Evolutionary conservation across 2,888 invertebrate species (phyloP).

Genomic region (Microctonus brassicae): DNA sequence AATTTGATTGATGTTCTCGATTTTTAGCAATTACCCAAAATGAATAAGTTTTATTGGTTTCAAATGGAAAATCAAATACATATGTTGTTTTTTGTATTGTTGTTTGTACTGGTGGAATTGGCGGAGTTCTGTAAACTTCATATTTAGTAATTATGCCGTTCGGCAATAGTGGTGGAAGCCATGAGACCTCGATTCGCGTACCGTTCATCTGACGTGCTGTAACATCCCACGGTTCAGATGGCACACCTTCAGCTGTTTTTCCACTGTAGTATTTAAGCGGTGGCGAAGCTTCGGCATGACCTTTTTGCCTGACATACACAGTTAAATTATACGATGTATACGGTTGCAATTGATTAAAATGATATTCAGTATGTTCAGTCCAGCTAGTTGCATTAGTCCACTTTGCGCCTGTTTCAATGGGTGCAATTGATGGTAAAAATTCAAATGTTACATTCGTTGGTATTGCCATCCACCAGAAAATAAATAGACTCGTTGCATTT

Average conservation of each 20-base stretch:
- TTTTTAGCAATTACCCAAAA: slow-evolving; percentile 84
- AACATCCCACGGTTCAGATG: slow-evolving; percentile 79
- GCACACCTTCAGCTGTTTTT: slow-evolving; percentile 80
- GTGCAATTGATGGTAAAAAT: slow-evolving; percentile 79
- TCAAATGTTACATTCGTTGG: slow-evolving; percentile 71
- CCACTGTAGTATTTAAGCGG: slow-evolving; percentile 72
- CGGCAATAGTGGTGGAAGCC: slow-evolving; percentile 77
- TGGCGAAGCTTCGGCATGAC: slow-evolving; percentile 73
- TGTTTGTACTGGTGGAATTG: slow-evolving; percentile 73
- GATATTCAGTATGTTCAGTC: slow-evolving; percentile 75
- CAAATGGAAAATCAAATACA: slow-evolving; percentile 73
- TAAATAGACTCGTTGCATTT: slow-evolving; percentile 75
- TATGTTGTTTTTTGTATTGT: slow-evolving; percentile 69
- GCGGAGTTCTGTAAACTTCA: slow-evolving; percentile 77
- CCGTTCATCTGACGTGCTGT: slow-evolving; percentile 77
- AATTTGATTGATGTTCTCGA: slow-evolving; percentile 73
- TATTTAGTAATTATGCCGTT: slow-evolving; percentile 78
- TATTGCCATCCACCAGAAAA: slow-evolving; percentile 76
- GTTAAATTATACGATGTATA: slow-evolving; percentile 85
- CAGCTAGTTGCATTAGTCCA: slow-evolving; percentile 76
- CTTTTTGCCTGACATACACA: slow-evolving; percentile 78
- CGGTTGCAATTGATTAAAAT: slow-evolving; percentile 77
- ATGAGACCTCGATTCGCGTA: slow-evolving; percentile 76
- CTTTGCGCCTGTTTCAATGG: slow-evolving; percentile 69
- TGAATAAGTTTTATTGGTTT: slow-evolving; percentile 75